A percentile compares a stretch with the other conserved stretches of the same genome.
phyloP scores from a whole-genome alignment of 2,113 vertebrate species.

The Cebus imitator region DNA sequence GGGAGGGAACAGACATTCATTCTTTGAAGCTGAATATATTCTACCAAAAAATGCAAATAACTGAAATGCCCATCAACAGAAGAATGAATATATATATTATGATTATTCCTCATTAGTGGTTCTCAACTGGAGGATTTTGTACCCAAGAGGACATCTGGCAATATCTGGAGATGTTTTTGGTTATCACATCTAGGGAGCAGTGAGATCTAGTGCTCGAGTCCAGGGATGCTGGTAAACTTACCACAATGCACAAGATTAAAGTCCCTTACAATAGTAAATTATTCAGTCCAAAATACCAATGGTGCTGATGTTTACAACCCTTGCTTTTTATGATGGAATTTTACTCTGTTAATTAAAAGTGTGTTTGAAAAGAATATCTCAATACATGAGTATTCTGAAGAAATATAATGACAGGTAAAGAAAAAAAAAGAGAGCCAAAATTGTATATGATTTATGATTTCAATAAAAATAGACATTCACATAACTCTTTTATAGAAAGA shows the following conservation, averaged over 20 bases:
- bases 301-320: background rate
- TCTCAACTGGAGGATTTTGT: background rate
- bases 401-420: background rate
- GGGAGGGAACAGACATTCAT: background rate
- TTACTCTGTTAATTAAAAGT: background rate
- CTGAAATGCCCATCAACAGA: background rate
- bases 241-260: background rate
- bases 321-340: background rate
- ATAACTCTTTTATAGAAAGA: background rate
- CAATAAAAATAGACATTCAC: background rate
- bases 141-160: background rate
- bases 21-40: background rate
- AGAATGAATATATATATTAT: background rate
- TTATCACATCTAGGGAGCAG: fast-evolving
- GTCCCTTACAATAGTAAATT: background rate
- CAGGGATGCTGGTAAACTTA: background rate
- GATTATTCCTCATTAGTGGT: background rate
- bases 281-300: background rate
- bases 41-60: background rate
- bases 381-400: background rate
- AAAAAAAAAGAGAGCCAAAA: background rate
- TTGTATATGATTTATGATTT: background rate
- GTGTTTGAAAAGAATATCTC: background rate
- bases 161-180: background rate
- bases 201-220: background rate